A percentile compares a stretch with the other conserved stretches of the same genome.
Conservation (phyloP, 2,888 invertebrate species). For the Hypselothyrea guttata region DNA sequence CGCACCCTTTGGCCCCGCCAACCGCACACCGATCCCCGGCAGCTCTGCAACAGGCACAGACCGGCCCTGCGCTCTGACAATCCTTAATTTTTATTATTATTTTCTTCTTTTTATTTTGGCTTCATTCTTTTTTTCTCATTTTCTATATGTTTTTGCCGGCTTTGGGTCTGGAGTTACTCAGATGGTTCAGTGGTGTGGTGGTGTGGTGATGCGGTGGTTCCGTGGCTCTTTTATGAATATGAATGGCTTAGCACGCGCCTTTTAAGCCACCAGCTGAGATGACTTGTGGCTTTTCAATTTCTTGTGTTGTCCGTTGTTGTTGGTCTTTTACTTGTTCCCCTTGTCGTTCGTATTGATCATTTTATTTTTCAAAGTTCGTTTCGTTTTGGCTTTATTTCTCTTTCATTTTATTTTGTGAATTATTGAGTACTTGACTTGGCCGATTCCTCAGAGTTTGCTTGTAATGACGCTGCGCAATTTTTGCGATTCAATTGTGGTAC, state of each 20-base stretch:
- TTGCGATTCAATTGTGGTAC: slow-evolving; percentile 59
- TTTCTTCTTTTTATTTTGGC: slow-evolving; percentile 10
- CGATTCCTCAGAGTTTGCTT: slow-evolving; percentile 33
- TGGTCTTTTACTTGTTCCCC: slow-evolving; percentile 57
- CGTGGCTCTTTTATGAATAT: slow-evolving; percentile 70
- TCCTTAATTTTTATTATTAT: slow-evolving; percentile 60
- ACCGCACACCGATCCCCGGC: not conserved
- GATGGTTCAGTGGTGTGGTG: slow-evolving; percentile 34
- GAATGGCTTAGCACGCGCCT: slow-evolving; percentile 78
- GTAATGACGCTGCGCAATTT: slow-evolving; percentile 68
- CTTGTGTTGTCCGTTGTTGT: slow-evolving; percentile 49
- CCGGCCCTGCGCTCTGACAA: slow-evolving; percentile 54
- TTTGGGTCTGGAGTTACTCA: slow-evolving; percentile 18
- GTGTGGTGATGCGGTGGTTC: slow-evolving; percentile 29
- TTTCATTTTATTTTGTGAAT: slow-evolving; percentile 53
- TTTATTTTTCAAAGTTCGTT: slow-evolving; percentile 52
- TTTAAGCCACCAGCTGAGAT: slow-evolving; percentile 79
- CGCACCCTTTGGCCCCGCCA: slow-evolving; percentile 31
- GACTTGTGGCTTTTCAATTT: slow-evolving; percentile 77
- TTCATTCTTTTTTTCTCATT: too few species aligned
- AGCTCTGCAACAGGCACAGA: slow-evolving; percentile 13
- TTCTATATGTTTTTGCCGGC: slow-evolving; percentile 33
- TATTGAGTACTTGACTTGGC: slow-evolving; percentile 65
- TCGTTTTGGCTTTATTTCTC: slow-evolving; percentile 15
- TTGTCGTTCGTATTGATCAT: slow-evolving; percentile 67